Percentiles rank a stretch among this genome's conserved stretches.
These are phyloP conservation scores for Trochalopteron elliotii DNA, from an alignment of 2,113 vertebrate genomes.

Conservation along the genomic window DNA sequence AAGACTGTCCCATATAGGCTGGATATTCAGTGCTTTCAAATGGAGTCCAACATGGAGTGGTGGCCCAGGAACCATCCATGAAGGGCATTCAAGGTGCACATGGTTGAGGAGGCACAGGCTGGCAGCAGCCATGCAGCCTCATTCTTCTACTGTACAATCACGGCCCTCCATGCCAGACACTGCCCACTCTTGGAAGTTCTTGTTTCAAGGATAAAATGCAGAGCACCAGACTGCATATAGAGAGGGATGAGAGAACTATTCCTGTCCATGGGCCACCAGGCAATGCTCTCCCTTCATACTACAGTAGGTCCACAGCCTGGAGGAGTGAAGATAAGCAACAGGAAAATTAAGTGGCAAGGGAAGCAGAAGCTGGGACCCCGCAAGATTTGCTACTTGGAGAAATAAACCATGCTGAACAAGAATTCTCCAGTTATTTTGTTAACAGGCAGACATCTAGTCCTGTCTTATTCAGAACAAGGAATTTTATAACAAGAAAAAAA, in stretches of 20 bases:
- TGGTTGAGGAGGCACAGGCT: neutral
- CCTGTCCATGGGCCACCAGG: neutral
- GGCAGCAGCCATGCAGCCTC: neutral
- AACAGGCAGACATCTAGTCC: neutral
- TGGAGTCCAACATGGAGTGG: rapidly evolving
- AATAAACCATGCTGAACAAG: neutral
- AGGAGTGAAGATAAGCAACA: neutral
- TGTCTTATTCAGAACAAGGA: neutral
- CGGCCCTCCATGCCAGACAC: neutral
- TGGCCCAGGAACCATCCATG: neutral
- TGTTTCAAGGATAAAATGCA: neutral
- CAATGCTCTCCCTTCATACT: neutral
- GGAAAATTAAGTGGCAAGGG: neutral
- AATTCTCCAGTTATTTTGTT: neutral
- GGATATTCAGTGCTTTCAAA: neutral
- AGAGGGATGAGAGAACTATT: neutral
- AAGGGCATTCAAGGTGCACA: neutral
- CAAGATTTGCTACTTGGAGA: neutral
- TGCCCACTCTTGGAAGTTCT: neutral
- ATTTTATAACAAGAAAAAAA: neutral
- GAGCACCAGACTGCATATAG: neutral
- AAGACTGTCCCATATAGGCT: neutral
- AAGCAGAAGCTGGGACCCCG: neutral
- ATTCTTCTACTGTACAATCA: neutral
- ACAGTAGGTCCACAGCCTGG: neutral